Percentiles rank a stretch among this genome's conserved stretches.
phyloP scores from a whole-genome alignment of 2,888 invertebrate genomes.

The Sicus ferrugineus region DNA sequence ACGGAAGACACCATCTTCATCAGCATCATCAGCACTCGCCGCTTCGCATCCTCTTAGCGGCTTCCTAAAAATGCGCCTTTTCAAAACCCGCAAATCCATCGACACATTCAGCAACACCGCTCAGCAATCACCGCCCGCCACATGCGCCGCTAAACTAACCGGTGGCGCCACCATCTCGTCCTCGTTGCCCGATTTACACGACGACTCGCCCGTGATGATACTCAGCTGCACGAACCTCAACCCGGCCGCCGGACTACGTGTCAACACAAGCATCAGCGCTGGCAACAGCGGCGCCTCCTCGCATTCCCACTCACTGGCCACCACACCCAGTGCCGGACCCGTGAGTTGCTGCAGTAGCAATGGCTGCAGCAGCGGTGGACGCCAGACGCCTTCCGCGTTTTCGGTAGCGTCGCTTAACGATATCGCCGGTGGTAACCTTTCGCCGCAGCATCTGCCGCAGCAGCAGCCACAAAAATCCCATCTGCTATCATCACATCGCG shows the following conservation, averaged over 20 bases:
- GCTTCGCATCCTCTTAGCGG: not conserved
- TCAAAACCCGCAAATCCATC: constrained; percentile 63
- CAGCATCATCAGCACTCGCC: not conserved
- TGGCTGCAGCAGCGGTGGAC: constrained; percentile 44
- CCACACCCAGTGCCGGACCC: not conserved
- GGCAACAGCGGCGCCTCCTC: constrained; percentile 41
- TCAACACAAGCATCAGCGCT: constrained; percentile 39
- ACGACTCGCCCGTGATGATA: constrained; percentile 63
- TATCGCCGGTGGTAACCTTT: constrained; percentile 39
- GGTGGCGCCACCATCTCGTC: constrained; percentile 59
- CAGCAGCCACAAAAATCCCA: constrained; percentile 36
- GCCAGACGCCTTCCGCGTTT: constrained; percentile 55
- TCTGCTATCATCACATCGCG: constrained; percentile 14
- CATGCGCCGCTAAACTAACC: constrained; percentile 50
- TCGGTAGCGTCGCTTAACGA: constrained; percentile 56
- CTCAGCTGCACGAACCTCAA: constrained; percentile 62
- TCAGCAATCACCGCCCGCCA: constrained; percentile 43
- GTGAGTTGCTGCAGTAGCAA: constrained; percentile 44
- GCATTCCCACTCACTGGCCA: constrained; percentile 42
- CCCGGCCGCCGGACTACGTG: constrained; percentile 47
- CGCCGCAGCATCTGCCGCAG: constrained; percentile 38
- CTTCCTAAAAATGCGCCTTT: constrained; percentile 57
- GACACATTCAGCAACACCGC: constrained; percentile 55
- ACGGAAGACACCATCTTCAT: not conserved
- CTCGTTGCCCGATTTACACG: constrained; percentile 62